phyloP scores from a whole-genome alignment of 1,140 invertebrate species.

The Drosophila trapezifrons region DNA sequence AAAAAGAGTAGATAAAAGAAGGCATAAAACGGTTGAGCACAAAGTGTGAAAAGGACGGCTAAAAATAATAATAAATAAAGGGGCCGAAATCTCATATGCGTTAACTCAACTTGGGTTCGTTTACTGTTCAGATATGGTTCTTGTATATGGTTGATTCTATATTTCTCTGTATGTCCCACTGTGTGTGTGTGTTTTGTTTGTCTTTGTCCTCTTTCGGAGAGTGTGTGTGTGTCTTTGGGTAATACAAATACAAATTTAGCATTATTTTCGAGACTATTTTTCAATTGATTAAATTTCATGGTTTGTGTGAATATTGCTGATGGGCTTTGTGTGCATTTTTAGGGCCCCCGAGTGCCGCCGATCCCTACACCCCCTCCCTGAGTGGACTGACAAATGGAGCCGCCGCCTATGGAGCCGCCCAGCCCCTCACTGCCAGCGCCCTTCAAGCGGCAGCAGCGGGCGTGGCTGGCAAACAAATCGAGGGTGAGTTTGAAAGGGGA shows the following conservation, averaged over 20 bases:
- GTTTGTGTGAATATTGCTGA: background rate
- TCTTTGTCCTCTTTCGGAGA: conserved; percentile 18
- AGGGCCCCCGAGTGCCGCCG: conserved; percentile 71
- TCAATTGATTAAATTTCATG: background rate
- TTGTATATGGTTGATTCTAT: conserved; percentile 20
- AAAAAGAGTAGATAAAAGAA: conserved; percentile 18
- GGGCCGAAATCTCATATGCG: conserved; percentile 67
- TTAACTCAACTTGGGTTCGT: conserved; percentile 67
- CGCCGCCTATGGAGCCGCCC: conserved; percentile 58
- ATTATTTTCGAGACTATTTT: background rate
- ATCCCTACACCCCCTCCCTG: conserved; percentile 70
- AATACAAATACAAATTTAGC: background rate
- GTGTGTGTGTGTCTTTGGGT: conserved; percentile 23
- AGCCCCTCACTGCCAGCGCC: conserved; percentile 65
- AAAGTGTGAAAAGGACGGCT: conserved; percentile 26
- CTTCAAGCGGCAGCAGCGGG: conserved; percentile 75
- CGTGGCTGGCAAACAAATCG: conserved; percentile 82
- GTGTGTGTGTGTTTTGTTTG: conserved; percentile 25
- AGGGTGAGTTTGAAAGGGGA: conserved; percentile 59
- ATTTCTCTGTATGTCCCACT: conserved; percentile 18
- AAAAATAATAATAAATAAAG: conserved; percentile 53
- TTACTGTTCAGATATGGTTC: conserved; percentile 50
- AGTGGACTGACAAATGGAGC: conserved; percentile 73
- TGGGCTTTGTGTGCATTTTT: conserved; percentile 18
- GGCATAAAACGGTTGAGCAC: conserved; percentile 21